Evolutionary conservation across 1,140 invertebrate species (phyloP).

Genomic region (Ooceraea biroi): DNA sequence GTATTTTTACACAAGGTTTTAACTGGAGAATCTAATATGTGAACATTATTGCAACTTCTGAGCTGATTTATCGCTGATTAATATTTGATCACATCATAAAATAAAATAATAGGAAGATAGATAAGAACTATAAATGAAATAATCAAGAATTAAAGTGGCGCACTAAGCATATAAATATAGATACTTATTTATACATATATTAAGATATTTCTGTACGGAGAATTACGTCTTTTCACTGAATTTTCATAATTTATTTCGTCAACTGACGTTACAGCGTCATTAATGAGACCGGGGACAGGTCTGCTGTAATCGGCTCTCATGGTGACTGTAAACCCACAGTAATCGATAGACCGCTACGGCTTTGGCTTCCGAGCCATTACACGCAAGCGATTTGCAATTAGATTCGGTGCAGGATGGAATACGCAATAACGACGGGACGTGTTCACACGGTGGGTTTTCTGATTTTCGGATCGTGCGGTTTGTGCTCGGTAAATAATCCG

Average conservation of each 20-base stretch:
- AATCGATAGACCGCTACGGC: slow-evolving; percentile 71
- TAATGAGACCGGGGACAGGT: background rate
- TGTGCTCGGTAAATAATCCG: slow-evolving; percentile 4
- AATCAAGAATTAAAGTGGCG: background rate
- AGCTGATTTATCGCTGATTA: too few relatives aligned
- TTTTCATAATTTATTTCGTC: slow-evolving; percentile 18
- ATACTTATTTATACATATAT: background rate
- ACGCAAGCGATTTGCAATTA: slow-evolving; percentile 72
- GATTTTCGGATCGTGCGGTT: slow-evolving; percentile 32
- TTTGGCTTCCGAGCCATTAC: slow-evolving; percentile 58
- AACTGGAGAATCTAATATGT: too few relatives aligned
- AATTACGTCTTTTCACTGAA: background rate
- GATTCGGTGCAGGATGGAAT: slow-evolving; percentile 51
- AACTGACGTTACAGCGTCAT: slow-evolving; percentile 24
- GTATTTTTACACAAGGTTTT: too few relatives aligned
- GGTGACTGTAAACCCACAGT: slow-evolving; percentile 72
- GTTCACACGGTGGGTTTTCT: slow-evolving; percentile 50
- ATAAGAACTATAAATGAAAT: background rate
- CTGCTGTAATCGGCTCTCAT: slow-evolving; percentile 68
- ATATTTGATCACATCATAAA: too few relatives aligned
- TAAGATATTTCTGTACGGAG: background rate
- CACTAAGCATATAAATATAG: background rate
- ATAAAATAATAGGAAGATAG: background rate
- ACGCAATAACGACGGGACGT: slow-evolving; percentile 43
- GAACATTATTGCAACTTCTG: too few relatives aligned